phyloP scores from a whole-genome alignment of 2,888 invertebrate species.

The Plutella xylostella region DNA sequence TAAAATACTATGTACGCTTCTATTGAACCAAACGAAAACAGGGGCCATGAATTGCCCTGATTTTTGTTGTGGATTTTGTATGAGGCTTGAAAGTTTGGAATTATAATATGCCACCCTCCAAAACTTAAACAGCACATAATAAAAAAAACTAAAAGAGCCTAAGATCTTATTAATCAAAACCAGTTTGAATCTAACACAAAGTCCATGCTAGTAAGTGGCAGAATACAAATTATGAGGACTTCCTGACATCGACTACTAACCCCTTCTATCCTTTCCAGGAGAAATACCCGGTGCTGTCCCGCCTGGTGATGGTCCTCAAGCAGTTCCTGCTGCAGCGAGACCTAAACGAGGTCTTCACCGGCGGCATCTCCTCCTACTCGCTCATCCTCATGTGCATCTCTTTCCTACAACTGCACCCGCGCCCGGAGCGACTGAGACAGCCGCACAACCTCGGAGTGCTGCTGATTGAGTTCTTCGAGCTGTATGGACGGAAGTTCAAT shows the following conservation, averaged over 20 bases:
- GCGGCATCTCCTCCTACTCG: constrained; percentile 99
- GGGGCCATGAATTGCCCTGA: no score
- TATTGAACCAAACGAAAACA: no score
- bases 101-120: no score
- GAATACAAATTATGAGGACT: no score
- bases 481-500: constrained; percentile 96
- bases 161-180: no score
- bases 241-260: no score
- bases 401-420: constrained; percentile 93
- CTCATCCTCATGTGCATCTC: constrained; percentile 97
- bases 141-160: no score
- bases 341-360: constrained; percentile 99
- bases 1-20: neutral
- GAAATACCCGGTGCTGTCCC: constrained; percentile 90
- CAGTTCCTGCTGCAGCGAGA: constrained; percentile 98
- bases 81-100: no score
- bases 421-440: constrained; percentile 77
- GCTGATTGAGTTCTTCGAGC: constrained; percentile 96
- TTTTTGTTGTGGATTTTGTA: no score
- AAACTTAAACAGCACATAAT: no score
- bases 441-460: constrained; percentile 89
- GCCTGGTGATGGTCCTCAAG: constrained; percentile 96
- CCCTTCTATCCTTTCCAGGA: constrained; percentile 37
- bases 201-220: no score
- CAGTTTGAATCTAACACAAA: no score